A percentile compares a stretch with the other conserved stretches of the same genome.
Evolutionary conservation across 1,140 invertebrate genomes (phyloP).

Genomic region (Penaeus chinensis): DNA sequence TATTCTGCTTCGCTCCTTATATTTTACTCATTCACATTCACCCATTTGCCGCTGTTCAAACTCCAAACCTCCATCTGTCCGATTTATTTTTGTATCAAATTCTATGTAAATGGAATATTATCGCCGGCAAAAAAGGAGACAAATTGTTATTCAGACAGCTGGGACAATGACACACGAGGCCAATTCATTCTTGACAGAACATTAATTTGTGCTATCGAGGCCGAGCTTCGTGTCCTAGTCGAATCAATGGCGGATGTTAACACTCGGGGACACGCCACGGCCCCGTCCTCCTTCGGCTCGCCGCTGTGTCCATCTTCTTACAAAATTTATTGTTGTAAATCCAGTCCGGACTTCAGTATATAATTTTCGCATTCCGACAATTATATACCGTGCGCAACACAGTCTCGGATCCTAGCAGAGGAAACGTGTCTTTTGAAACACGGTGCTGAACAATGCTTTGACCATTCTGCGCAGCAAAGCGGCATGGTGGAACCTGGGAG

Average conservation of each 20-base stretch:
- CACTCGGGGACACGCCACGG: background rate
- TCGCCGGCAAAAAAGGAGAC: background rate
- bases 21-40: no score
- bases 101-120: background rate
- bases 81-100: background rate
- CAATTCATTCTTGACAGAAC: slow-evolving; percentile 37
- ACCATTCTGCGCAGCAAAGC: no score
- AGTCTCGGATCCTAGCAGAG: no score
- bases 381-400: no score
- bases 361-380: no score
- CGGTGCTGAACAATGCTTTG: no score
- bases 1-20: no score
- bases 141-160: background rate
- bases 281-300: background rate
- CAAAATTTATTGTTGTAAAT: no score
- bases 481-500: no score
- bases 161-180: slow-evolving; percentile 25
- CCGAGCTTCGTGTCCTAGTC: background rate
- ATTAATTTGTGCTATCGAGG: slow-evolving; percentile 28
- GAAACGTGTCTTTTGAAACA: no score
- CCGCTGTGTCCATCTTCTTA: no score
- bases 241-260: slow-evolving; percentile 19
- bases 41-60: background rate
- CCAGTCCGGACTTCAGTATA: no score
- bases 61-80: background rate